Evolutionary conservation across 2,888 invertebrate species (phyloP), one percentile per base, ranked within the genome.

Genomic region (Thymelicus lineola): DNA sequence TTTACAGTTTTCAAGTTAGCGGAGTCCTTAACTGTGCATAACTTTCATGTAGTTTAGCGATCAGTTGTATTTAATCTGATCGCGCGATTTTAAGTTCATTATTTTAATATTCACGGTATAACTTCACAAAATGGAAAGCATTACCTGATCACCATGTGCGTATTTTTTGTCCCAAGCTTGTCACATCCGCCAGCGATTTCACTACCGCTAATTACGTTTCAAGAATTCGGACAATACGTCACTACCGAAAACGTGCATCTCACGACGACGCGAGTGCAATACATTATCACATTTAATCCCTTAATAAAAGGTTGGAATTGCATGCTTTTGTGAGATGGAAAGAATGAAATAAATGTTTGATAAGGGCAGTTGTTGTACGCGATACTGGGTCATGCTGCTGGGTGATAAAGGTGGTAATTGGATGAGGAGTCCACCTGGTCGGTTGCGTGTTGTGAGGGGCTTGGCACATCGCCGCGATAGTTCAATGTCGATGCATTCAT

Each of bases 401-500:
- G 20, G 61, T n/a, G 28, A n/a, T 61, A 61, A n/a, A 46, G 45
- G 14, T 20, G 46, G 20, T 48, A 61, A 35, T 61, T 48, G 46
- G 14, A 45, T 61, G n/a, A 55, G 58, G 15, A 65, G 20, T 55
- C 15, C 38, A 38, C 20, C 15, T 20, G 53, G 42, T 42, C 4
- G 55, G 20, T 60, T 60, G 60, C 66, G 60, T 50, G 48, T 50
- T 50, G 36, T 15, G 20, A 50, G 20, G 66, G 50, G 57, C 66
- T 71, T 71, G 63, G 61, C 66, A 67, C 53, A 64, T 60, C 60
- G 65, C 66, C 62, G 36, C 64, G 59, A 42, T 60, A 66, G 73
- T 73, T 73, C 73, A 73, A 73, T 70, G 69, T 71, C 71, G 71
- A 20, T 66, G 66, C 67, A 67, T 64, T 50, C 57, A 55, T 53